Percentiles rank a stretch among this genome's conserved stretches.
These are phyloP conservation scores for Gobio occitaniae DNA, from an alignment of 2,797 vertebrate genomes.

Conservation along the genomic window DNA sequence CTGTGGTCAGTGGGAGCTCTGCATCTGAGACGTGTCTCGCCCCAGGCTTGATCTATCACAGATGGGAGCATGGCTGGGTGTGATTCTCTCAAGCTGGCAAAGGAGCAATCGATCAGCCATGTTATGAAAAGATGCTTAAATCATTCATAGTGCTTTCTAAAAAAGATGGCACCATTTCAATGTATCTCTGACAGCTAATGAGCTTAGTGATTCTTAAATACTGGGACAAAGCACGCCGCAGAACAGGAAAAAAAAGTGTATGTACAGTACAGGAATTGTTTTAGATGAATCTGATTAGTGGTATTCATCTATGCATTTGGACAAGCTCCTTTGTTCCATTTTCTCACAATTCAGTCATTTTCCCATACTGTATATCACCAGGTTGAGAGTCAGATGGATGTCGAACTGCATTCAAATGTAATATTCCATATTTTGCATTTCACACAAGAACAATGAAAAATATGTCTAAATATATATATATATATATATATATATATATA, in stretches of 20 bases:
- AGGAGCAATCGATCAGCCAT: conserved; percentile 27
- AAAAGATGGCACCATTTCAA: conserved; percentile 20
- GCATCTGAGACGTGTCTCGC: background rate
- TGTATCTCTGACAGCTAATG: conserved; percentile 20
- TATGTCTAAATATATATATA: too few species aligned
- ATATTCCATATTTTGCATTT: background rate
- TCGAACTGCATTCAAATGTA: background rate
- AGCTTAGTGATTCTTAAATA: conserved; percentile 20
- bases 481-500: too few species aligned
- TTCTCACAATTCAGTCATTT: background rate
- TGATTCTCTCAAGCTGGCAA: conserved; percentile 31
- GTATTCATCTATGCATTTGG: background rate
- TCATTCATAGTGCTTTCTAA: conserved; percentile 29
- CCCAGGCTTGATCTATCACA: conserved; percentile 34
- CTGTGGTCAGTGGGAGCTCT: conserved; percentile 29
- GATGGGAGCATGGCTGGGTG: conserved; percentile 22
- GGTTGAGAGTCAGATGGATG: background rate
- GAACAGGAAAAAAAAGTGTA: background rate
- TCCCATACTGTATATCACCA: background rate
- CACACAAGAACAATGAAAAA: background rate
- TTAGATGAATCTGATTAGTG: background rate
- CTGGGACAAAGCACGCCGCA: background rate
- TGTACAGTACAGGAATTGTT: background rate
- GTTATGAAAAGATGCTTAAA: conserved; percentile 32
- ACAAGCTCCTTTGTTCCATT: background rate